Evolutionary conservation across 2,797 vertebrate genomes (phyloP), one percentile per base, ranked within the genome.

Genomic region (Melanotaenia parkinsoni): DNA sequence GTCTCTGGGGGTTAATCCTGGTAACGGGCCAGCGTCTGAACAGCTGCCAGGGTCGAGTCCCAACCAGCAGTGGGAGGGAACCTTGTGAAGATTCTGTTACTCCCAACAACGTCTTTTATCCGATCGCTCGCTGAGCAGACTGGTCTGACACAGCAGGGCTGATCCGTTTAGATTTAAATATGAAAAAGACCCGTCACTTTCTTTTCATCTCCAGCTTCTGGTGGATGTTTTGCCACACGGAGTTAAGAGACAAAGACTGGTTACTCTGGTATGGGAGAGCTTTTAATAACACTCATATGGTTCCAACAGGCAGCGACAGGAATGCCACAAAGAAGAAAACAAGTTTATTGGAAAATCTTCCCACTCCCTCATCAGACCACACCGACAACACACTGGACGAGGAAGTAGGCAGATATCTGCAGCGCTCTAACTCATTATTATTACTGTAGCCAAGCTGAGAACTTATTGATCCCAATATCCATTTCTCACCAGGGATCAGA

Each of bases 381-480:
- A 18, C 32, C 60, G 54, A 60, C 26, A 2, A 53, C 74, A 60
- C 2, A 3, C 18, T 14, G 9, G 8, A 73, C 0, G 5, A 67
- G 32, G 22, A 78, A 33, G 38, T 68, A 60, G 30, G 7, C 63
- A 71, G 24, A 69, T 61, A 12, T 57, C 47, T 0, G 8, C 32
- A 59, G 85, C 38, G 38, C 62, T 61, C 32, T 59, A 70, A 58
- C 61, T 74, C 63, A 67, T 80, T 74, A 88, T 74, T 67, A 63
- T 79, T 72, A 64, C 67, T 68, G 76, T 68, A 69, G 71, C 86
- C 80, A 79, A 83, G 75, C 83, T 69, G 80, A 87, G 83, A 85
- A 84, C 47, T 28, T 89, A 93, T 94, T 78, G 93, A 94, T 93
- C 80, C 62, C 71, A 86, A 91, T 93, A 92, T 93, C 86, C 82